phyloP scores from a whole-genome alignment of 2,797 vertebrate species.

The Apogon talboti region DNA sequence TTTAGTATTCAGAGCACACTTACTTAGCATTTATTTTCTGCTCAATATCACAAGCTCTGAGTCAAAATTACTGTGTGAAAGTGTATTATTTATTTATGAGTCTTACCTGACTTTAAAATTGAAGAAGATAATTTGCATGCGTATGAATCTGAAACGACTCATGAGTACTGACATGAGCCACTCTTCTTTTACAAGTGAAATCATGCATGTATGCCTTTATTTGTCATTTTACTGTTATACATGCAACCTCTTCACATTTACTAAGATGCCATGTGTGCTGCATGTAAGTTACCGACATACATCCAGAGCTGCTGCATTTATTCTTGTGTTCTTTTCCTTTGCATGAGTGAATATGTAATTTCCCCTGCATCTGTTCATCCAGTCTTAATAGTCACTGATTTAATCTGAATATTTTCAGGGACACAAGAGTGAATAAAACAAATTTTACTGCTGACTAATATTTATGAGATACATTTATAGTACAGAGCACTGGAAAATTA shows the following conservation, averaged over 20 bases:
- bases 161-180: conserved; percentile 28
- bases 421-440: neutral
- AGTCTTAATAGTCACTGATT: conserved; percentile 7
- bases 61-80: neutral
- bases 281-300: neutral
- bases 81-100: conserved; percentile 48
- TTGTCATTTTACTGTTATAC: neutral
- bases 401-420: conserved; percentile 16
- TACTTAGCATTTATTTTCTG: conserved; percentile 3
- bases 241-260: neutral
- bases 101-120: conserved; percentile 20
- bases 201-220: neutral
- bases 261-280: neutral
- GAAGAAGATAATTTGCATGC: neutral
- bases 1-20: neutral
- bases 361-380: conserved; percentile 10
- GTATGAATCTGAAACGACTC: conserved; percentile 29
- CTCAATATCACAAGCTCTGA: conserved; percentile 13
- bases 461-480: neutral
- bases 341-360: conserved; percentile 28
- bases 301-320: neutral
- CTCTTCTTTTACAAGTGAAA: conserved; percentile 3
- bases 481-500: neutral
- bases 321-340: conserved; percentile 2
- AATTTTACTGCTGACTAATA: neutral